phyloP scores from a whole-genome alignment of 2,888 invertebrate species.

The Leptogaster cylindrica region DNA sequence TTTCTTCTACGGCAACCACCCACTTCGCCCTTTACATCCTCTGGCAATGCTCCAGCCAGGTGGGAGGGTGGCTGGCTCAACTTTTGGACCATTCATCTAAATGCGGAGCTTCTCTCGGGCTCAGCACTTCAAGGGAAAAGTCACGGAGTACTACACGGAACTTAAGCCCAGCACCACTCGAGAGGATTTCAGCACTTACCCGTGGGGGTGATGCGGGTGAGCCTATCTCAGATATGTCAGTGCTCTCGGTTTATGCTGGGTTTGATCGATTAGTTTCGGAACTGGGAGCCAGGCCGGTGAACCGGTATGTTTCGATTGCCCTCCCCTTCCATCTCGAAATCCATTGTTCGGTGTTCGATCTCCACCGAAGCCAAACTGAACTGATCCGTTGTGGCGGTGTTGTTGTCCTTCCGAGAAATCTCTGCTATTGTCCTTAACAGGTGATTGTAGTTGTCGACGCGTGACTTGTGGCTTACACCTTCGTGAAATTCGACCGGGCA shows the following conservation, averaged over 20 bases:
- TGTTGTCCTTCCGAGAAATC: constrained; percentile 9
- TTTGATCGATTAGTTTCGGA: constrained; percentile 25
- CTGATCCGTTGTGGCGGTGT: background rate
- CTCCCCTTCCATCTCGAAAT: background rate
- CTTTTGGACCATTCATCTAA: constrained; percentile 33
- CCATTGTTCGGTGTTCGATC: background rate
- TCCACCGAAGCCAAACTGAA: background rate
- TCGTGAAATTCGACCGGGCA: background rate
- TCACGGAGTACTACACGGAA: background rate
- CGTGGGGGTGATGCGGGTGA: background rate
- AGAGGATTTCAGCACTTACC: background rate
- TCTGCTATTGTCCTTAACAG: constrained; percentile 29
- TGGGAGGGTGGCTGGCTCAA: background rate
- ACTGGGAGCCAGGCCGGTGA: background rate
- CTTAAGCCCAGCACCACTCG: background rate
- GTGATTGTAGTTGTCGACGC: constrained; percentile 9
- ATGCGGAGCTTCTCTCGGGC: constrained; percentile 1
- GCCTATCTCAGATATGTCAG: background rate
- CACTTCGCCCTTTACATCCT: background rate
- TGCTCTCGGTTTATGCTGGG: background rate
- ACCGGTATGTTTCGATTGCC: background rate
- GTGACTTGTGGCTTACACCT: constrained; percentile 34
- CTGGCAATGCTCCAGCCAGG: background rate
- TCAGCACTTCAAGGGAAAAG: constrained; percentile 15
- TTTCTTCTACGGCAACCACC: background rate